Base-by-base conservation (phyloP, 2,113 vertebrate genomes). In the Macquaria ambigua region DNA sequence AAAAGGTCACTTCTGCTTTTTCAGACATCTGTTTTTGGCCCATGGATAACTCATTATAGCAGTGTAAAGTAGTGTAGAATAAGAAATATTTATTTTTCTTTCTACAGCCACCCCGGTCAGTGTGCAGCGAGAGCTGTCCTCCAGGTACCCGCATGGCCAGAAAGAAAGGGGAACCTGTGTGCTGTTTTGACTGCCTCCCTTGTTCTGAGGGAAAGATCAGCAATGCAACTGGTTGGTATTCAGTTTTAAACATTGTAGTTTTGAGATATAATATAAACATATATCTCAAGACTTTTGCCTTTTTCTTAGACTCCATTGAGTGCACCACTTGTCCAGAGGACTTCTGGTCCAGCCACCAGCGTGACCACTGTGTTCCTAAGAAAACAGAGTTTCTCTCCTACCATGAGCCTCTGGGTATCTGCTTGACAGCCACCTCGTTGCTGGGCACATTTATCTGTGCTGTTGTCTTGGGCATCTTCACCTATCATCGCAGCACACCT, bases 161-260 rank as follows among this genome's bases (percentile, higher is more conserved):
- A 82, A 92, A 74, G 31, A 95, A 96, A 5, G 94, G 95, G 8
- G 77, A 97, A 66, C 95, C 95, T 1, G 72, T 87, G 23, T 96
- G 96, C 73, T 96, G 96, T 87, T 97, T 96, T 77, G 94, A 97
- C 70, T 97, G 95, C 63, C 90, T 97, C 41, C 91, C 84, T 3
- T 96, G 96, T 87, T 94, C 95, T 63, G 95, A 96, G 34, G 96
- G 96, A 69, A 89, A 94, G 8, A 89, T 96, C 71, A 96, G 93
- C 72, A 85, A 88, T 63, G 3, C 39, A 16, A 93, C 94, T 84
- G 95, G 96, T 96, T 34, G 20, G 86, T 69, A 28, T 71, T 53
- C 3, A 1, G 5, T 72, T 58, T 50, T 8, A 62, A 59, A 31
- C 3, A 4, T 12, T 79, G 43, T 3, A 37, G 0, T 25, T 74